phyloP scores from a whole-genome alignment of 2,797 vertebrate genomes.

The Amblyraja radiata region DNA sequence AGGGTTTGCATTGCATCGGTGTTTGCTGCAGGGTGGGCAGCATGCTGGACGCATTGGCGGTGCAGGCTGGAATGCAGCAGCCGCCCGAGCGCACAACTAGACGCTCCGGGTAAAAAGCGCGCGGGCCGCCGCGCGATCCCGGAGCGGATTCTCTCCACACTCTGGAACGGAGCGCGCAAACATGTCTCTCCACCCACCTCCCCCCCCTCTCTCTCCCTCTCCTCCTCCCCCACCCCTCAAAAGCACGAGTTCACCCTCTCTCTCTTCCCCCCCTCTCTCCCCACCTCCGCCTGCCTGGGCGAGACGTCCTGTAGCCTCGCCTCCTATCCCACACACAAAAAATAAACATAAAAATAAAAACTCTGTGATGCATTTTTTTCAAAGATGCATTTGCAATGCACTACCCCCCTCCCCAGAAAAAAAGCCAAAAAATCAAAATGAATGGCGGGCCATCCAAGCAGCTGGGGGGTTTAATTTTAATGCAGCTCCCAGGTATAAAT shows the following conservation, averaged over 20 bases:
- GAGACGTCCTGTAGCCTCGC: not conserved
- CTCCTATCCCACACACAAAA: not conserved
- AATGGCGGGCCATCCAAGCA: not conserved
- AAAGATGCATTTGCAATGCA: not conserved
- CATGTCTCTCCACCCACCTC: not conserved
- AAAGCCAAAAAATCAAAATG: not conserved
- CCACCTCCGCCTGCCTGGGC: not conserved
- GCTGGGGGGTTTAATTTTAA: not conserved
- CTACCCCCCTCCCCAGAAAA: not conserved
- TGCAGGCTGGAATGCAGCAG: constrained; percentile 9
- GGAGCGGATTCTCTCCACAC: not conserved
- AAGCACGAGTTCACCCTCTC: not conserved
- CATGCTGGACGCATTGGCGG: not conserved
- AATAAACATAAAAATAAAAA: not conserved
- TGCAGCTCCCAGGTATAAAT: not conserved
- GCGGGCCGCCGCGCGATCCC: not conserved
- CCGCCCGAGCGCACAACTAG: not conserved
- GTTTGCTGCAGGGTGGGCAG: not conserved
- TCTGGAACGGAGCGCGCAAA: not conserved
- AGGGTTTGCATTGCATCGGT: not conserved
- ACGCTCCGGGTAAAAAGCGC: not conserved
- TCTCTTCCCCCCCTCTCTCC: too few relatives aligned
- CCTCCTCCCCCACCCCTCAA: not conserved
- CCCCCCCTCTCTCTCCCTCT: not conserved
- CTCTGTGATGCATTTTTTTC: not conserved